phyloP scores from a whole-genome alignment of 2,113 vertebrate species.

The Cephalopterus ornatus region DNA sequence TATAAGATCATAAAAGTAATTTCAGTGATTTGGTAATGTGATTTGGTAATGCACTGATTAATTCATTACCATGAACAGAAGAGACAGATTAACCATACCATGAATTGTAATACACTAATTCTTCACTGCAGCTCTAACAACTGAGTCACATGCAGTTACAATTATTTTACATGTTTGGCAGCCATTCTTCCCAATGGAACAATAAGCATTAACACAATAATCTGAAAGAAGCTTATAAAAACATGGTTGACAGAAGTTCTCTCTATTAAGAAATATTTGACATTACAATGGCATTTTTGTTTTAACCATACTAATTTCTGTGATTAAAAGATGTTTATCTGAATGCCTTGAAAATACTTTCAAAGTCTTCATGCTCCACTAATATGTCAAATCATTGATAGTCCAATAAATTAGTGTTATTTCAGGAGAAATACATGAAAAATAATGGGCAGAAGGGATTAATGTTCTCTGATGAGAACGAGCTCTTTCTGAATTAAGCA shows the following conservation, averaged over 20 bases:
- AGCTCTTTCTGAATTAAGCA: background rate
- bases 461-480: background rate
- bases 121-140: constrained; percentile 6
- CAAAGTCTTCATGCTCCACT: background rate
- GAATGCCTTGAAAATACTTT: constrained; percentile 21
- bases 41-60: constrained; percentile 55
- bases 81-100: constrained; percentile 52
- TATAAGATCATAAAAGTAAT: constrained; percentile 28
- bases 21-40: constrained; percentile 45
- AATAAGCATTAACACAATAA: constrained; percentile 47
- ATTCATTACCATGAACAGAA: constrained; percentile 41
- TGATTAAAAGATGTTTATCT: background rate
- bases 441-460: background rate
- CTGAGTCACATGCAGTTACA: constrained; percentile 61
- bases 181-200: constrained; percentile 48
- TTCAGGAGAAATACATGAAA: background rate
- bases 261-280: background rate
- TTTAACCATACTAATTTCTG: background rate
- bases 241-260: constrained; percentile 37
- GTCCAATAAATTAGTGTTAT: constrained; percentile 15
- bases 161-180: constrained; percentile 60
- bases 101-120: constrained; percentile 18
- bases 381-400: constrained; percentile 13
- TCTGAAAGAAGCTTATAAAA: constrained; percentile 65
- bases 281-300: background rate